Percentiles rank a stretch among this genome's conserved stretches.
Conservation (phyloP, 2,888 invertebrate genomes). For the Pollenia angustigena region DNA sequence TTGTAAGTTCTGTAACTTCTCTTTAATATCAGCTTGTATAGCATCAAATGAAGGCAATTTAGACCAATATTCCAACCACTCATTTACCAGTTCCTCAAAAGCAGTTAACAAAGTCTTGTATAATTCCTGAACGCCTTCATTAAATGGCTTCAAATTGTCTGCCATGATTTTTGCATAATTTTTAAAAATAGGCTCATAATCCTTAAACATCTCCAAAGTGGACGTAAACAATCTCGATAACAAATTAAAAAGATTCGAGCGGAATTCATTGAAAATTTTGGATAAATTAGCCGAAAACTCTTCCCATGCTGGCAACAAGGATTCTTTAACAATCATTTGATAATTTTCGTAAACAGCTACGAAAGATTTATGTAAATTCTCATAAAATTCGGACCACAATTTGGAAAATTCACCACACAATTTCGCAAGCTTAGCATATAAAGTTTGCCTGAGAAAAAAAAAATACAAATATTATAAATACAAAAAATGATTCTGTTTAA, state of each 20-base stretch:
- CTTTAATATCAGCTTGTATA: conserved; percentile 76
- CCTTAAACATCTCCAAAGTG: conserved; percentile 77
- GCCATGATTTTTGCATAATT: conserved; percentile 83
- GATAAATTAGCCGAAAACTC: conserved; percentile 77
- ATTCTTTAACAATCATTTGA: conserved; percentile 84
- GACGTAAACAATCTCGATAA: conserved; percentile 75
- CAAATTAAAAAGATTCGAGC: conserved; percentile 76
- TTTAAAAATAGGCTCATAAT: conserved; percentile 80
- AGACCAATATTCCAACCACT: conserved; percentile 85
- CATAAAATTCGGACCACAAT: conserved; percentile 80
- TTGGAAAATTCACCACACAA: conserved; percentile 84
- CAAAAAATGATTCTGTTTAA: too few species aligned
- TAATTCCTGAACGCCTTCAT: conserved; percentile 83
- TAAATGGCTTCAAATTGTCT: conserved; percentile 82
- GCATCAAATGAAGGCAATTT: conserved; percentile 84
- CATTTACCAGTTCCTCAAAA: conserved; percentile 77
- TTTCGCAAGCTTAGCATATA: conserved; percentile 76
- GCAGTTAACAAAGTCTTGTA: conserved; percentile 81
- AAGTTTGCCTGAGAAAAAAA: conserved; percentile 75
- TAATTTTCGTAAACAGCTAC: conserved; percentile 82
- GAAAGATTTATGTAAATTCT: conserved; percentile 84
- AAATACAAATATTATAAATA: background rate
- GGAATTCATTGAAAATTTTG: conserved; percentile 77
- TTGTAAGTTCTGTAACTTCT: conserved; percentile 83
- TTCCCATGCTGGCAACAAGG: conserved; percentile 81